Conservation (phyloP, 1,140 invertebrate species). For the Brachionus paranguensis region DNA sequence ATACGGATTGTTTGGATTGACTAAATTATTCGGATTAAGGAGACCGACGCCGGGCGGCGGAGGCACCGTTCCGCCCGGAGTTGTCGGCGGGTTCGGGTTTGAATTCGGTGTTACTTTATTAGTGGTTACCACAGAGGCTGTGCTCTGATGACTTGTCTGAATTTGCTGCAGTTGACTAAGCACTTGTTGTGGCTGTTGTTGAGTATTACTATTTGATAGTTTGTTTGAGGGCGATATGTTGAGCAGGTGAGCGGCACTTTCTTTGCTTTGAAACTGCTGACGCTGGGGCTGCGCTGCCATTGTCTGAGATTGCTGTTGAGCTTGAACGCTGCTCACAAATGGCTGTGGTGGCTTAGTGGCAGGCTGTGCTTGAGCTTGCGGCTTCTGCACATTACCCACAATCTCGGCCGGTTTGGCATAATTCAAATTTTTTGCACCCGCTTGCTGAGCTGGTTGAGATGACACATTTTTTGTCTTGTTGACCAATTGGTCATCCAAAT, state of each 20-base stretch:
- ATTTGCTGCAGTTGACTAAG: conserved; percentile 12
- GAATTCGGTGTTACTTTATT: background rate
- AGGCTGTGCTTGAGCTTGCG: background rate
- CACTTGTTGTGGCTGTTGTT: background rate
- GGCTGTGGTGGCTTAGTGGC: background rate
- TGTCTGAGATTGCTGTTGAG: background rate
- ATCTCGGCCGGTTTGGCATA: background rate
- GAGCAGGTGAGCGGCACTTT: background rate
- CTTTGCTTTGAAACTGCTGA: conserved; percentile 12
- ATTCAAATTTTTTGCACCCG: background rate
- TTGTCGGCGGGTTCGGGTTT: background rate
- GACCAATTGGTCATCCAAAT: background rate
- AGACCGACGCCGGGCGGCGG: conserved; percentile 19
- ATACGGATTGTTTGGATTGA: conserved; percentile 21
- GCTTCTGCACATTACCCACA: background rate
- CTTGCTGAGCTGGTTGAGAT: background rate
- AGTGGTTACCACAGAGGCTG: background rate
- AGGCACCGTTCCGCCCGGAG: background rate
- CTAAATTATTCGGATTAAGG: conserved; percentile 32
- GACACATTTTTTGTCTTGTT: background rate
- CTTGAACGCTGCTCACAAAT: background rate
- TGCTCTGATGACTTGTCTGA: background rate
- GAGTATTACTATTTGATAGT: background rate
- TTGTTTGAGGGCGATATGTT: conserved; percentile 6
- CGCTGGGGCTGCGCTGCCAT: background rate